Conservation (phyloP, 2,113 vertebrate genomes). For the Microtus oregoni region DNA sequence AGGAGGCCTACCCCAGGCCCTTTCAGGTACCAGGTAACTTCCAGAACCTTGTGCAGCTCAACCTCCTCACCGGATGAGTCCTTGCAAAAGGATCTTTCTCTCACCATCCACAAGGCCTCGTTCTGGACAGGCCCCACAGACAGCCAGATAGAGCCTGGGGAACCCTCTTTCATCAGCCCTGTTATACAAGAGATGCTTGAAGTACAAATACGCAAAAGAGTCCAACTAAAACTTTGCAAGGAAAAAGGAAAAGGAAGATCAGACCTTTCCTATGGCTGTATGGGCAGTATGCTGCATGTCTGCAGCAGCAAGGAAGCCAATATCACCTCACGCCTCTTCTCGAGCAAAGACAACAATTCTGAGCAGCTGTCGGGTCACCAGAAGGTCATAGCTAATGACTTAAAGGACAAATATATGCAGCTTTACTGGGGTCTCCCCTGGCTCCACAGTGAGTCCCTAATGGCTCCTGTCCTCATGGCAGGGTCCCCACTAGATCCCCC, state of each 20-base stretch:
- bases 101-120: fast-evolving
- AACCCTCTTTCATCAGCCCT: background rate
- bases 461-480: background rate
- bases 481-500: background rate
- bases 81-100: no score
- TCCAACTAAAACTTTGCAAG: background rate
- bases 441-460: conserved; percentile 5
- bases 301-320: no score
- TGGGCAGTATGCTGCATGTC: background rate
- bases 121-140: background rate
- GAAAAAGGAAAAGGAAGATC: background rate
- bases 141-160: background rate
- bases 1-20: background rate
- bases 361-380: background rate
- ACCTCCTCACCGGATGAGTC: fast-evolving
- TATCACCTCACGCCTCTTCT: no score
- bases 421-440: conserved; percentile 1
- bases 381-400: background rate
- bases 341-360: background rate
- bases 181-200: background rate
- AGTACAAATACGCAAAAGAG: background rate
- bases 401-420: background rate
- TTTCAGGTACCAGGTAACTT: background rate
- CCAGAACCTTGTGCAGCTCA: background rate
- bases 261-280: fast-evolving